These are phyloP conservation scores for Trachelus tabidus DNA, from an alignment of 2,888 invertebrate species.

Conservation along the genomic window DNA sequence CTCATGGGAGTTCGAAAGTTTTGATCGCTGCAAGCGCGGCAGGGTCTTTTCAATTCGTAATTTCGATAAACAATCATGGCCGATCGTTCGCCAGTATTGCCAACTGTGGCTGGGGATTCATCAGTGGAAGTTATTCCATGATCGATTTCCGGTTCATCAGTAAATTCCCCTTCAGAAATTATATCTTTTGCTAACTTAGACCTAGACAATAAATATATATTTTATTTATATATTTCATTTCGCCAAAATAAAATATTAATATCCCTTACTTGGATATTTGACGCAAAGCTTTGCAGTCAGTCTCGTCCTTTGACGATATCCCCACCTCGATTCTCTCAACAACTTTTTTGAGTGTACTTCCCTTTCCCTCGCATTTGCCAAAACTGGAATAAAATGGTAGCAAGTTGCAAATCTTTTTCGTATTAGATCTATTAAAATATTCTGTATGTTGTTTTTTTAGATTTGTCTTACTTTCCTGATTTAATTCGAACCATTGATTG, in stretches of 20 bases:
- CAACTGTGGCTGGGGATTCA: constrained; percentile 31
- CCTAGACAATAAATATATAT: neutral
- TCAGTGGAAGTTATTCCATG: constrained; percentile 27
- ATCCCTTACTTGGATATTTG: neutral
- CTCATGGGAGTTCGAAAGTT: constrained; percentile 16
- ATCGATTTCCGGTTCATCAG: constrained; percentile 30
- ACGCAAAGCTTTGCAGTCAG: neutral
- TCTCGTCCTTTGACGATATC: neutral
- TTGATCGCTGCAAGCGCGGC: constrained; percentile 33
- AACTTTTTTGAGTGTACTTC: neutral
- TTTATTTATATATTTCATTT: neutral
- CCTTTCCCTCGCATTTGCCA: neutral
- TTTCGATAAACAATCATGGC: constrained; percentile 24
- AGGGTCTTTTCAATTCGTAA: constrained; percentile 32
- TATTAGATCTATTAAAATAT: neutral
- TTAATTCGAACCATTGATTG: neutral
- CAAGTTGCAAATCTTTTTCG: neutral
- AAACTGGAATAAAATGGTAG: neutral
- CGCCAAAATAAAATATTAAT: neutral
- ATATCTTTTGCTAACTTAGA: neutral
- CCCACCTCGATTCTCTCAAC: neutral
- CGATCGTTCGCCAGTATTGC: constrained; percentile 26
- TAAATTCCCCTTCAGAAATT: neutral
- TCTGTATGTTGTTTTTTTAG: neutral
- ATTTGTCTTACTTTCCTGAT: constrained; percentile 5